Base-by-base conservation (phyloP, 1,140 invertebrate genomes). In the Gonatopus flavifemur region DNA sequence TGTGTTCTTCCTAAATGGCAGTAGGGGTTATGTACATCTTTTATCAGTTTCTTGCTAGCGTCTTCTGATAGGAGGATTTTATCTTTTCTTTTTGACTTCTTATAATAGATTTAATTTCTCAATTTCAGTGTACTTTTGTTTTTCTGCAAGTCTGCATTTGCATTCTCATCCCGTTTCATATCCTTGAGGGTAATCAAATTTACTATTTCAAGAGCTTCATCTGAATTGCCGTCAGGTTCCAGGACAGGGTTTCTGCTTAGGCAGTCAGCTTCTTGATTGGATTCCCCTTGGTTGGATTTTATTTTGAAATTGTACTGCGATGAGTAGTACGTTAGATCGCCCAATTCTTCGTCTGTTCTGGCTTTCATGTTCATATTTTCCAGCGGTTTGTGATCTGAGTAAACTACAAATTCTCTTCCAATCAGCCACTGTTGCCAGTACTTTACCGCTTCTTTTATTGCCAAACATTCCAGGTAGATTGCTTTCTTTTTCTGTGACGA, bases 221-320 rank as follows among this genome's bases (percentile, higher is more conserved):
- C n/a, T n/a, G n/a, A n/a, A n/a, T n/a, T n/a, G n/a, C n/a, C n/a
- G n/a, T n/a, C n/a, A n/a, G n/a, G n/a, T n/a, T n/a, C n/a, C n/a
- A n/a, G 25, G 24, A 60, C 50, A 9, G 60, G 54, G 32, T 63
- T 63, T 35, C 60, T 52, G 22, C 32, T 46, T 30, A 63, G 32
- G 25, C 37, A 45, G 36, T 63, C 57, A 15, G 57, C 60, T 30
- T 59, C 51, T 25, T 33, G 1, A 49, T 60, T 63, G 1, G 30
- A 15, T 31, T 49, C 49, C 38, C 52, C 56, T 40, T 44, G 48
- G 12, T 19, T 15, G 35, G 59, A 59, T 37, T 24, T 60, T 48
- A 40, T 52, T 28, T 45, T 37, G 21, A 60, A 60, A n/a, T 60
- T 40, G 39, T 46, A 63, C 41, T 63, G 53, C 15, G 52, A 60